These are phyloP conservation scores for Hypotaenidia philippensis DNA, from an alignment of 2,797 vertebrate species.

Conservation along the genomic window DNA sequence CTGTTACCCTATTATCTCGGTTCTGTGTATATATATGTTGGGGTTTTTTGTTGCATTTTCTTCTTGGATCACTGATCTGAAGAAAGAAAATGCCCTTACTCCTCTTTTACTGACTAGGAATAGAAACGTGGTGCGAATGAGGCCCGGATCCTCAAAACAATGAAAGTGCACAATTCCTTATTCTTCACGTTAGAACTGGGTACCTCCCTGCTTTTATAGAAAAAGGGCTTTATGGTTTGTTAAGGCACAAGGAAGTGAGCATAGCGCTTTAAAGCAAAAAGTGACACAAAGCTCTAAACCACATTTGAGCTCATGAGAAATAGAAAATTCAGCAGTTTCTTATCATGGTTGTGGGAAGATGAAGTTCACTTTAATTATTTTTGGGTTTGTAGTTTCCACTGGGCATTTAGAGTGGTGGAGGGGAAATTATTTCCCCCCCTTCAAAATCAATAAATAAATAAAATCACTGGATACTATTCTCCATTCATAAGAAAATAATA, in stretches of 20 bases:
- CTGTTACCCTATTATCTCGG: neutral
- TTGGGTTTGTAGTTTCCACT: neutral
- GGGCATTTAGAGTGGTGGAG: neutral
- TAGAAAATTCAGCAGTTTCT: neutral
- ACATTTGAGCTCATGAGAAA: neutral
- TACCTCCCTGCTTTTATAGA: neutral
- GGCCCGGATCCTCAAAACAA: neutral
- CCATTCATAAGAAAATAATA: neutral
- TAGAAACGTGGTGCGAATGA: neutral
- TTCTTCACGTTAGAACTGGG: neutral
- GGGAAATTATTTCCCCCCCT: neutral
- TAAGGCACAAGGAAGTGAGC: neutral
- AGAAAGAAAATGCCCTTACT: neutral
- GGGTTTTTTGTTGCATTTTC: neutral
- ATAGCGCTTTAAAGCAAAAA: neutral
- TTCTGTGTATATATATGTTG: neutral
- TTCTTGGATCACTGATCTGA: neutral
- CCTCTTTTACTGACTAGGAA: neutral
- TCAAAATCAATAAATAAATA: neutral
- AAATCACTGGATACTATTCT: neutral
- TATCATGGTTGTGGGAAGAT: neutral
- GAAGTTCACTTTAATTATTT: neutral
- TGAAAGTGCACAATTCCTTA: neutral
- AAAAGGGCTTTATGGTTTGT: neutral
- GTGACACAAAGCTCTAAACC: neutral